These are phyloP conservation scores for Ornithorhynchus anatinus DNA, from an alignment of 2,113 vertebrate species.

Conservation along the genomic window DNA sequence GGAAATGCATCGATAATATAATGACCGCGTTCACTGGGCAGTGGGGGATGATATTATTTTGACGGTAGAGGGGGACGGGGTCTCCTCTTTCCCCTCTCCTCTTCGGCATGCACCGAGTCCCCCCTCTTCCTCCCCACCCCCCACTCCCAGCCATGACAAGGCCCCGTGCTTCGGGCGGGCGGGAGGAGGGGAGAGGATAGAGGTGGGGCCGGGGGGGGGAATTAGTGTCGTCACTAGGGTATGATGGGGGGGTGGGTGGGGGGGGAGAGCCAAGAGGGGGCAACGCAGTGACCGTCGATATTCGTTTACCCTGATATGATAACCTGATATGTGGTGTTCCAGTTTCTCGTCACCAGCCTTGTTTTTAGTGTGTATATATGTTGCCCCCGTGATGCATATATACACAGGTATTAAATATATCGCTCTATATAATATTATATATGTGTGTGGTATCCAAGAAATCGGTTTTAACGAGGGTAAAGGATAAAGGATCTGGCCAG, in stretches of 20 bases:
- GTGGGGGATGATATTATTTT: neutral
- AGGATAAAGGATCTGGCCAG: conserved; percentile 69
- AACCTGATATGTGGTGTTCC: conserved; percentile 72
- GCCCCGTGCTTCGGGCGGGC: neutral
- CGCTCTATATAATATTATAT: conserved; percentile 81
- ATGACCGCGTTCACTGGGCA: neutral
- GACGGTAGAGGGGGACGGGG: neutral
- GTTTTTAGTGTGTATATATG: conserved; percentile 83
- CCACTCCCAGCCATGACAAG: neutral
- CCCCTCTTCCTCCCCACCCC: neutral
- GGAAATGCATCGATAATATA: neutral
- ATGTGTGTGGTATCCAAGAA: conserved; percentile 78
- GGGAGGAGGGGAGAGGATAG: fast-evolving
- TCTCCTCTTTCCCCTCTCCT: neutral
- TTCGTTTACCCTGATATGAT: conserved; percentile 66
- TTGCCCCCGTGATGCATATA: conserved; percentile 78
- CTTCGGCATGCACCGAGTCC: conserved; percentile 42
- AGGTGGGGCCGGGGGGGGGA: neutral
- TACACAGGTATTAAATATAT: conserved; percentile 85
- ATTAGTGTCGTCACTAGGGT: too few relatives aligned
- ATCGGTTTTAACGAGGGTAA: conserved; percentile 68
- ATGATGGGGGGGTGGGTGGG: neutral
- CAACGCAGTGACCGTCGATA: conserved; percentile 40
- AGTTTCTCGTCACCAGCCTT: conserved; percentile 78
- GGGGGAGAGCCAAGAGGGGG: conserved; percentile 14